Conservation (phyloP, 2,113 vertebrate genomes). For the Oncorhynchus clarkii region DNA sequence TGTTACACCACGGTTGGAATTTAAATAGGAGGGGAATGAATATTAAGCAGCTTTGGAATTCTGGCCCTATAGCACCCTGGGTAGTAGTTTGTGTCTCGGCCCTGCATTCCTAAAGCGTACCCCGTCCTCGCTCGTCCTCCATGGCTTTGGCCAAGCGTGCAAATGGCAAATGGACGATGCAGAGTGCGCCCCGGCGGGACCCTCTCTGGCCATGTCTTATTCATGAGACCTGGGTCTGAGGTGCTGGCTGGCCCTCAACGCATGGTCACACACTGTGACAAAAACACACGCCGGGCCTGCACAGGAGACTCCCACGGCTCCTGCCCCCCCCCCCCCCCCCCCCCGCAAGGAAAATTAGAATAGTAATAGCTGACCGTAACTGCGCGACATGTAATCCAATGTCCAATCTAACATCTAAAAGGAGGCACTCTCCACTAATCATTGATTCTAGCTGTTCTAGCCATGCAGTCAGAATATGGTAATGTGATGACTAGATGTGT, state of each 20-base stretch:
- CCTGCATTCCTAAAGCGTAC: conserved; percentile 37
- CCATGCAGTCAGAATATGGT: conserved; percentile 45
- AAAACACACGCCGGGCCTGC: conserved; percentile 53
- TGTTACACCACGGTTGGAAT: too few species aligned
- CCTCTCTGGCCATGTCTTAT: conserved; percentile 66
- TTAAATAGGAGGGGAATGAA: too few species aligned
- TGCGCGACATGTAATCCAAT: conserved; percentile 52
- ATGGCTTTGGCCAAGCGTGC: conserved; percentile 66
- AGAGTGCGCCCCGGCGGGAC: conserved; percentile 41
- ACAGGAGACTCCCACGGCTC: conserved; percentile 29
- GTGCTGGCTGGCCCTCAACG: not conserved
- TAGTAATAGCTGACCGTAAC: conserved; percentile 48
- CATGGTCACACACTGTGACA: conserved; percentile 59
- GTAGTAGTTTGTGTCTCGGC: conserved; percentile 25
- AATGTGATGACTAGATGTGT: conserved; percentile 45
- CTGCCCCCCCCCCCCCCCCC: not conserved
- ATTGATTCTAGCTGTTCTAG: conserved; percentile 30
- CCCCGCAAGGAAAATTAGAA: conserved; percentile 50
- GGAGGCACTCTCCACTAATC: conserved; percentile 19
- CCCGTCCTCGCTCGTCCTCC: conserved; percentile 45
- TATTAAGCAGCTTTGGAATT: too few species aligned
- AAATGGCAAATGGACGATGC: conserved; percentile 71
- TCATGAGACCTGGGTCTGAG: conserved; percentile 63
- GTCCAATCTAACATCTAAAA: conserved; percentile 35
- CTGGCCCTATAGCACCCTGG: too few species aligned